These are phyloP conservation scores for Aphidius ervi DNA, from an alignment of 1,140 invertebrate species.

Conservation along the genomic window DNA sequence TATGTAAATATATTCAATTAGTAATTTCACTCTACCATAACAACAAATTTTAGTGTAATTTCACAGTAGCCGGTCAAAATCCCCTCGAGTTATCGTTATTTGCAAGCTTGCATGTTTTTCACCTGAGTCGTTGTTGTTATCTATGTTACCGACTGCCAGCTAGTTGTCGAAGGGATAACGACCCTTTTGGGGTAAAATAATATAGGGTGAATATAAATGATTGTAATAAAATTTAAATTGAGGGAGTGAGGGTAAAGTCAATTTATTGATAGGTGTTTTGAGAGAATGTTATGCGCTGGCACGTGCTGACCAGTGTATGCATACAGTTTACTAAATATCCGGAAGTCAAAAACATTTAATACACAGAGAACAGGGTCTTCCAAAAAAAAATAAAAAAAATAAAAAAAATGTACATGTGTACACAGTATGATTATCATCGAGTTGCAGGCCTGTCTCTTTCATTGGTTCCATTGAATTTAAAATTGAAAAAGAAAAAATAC, in stretches of 20 bases:
- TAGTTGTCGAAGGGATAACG: neutral
- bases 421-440: neutral
- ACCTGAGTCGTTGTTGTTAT: neutral
- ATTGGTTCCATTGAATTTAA: constrained; percentile 8
- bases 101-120: neutral
- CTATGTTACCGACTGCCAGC: constrained; percentile 17
- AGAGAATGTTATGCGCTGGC: constrained; percentile 23
- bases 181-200: constrained; percentile 10
- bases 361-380: neutral
- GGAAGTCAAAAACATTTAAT: constrained; percentile 22
- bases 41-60: too few species aligned
- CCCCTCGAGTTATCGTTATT: neutral
- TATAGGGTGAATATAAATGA: neutral
- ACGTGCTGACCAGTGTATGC: constrained; percentile 21
- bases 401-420: neutral
- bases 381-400: neutral
- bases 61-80: too few species aligned
- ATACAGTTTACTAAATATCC: constrained; percentile 33
- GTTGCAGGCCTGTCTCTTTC: constrained; percentile 2
- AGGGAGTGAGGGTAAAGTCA: neutral
- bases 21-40: too few species aligned
- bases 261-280: neutral
- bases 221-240: neutral
- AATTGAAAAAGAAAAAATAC: neutral
- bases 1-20: too few species aligned